These are phyloP conservation scores for Tetraneura akinire DNA, from an alignment of 1,140 invertebrate species.

Conservation along the genomic window DNA sequence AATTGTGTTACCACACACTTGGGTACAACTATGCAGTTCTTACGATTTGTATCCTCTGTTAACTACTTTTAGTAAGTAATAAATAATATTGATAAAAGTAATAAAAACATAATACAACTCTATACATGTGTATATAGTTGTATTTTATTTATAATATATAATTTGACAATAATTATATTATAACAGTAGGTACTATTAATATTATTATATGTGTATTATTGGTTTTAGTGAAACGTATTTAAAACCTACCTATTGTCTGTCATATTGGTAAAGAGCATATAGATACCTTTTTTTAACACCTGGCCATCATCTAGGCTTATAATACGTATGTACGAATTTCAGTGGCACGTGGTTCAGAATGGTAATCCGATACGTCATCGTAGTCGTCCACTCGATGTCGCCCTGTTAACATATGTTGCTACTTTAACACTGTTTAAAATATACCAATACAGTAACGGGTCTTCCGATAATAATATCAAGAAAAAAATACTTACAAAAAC, in stretches of 20 bases:
- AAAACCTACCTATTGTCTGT: not conserved
- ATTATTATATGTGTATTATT: too few relatives aligned
- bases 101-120: too few relatives aligned
- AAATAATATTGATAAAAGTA: too few relatives aligned
- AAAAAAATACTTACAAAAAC: conserved; percentile 17
- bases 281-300: conserved; percentile 11
- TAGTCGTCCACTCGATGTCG: conserved; percentile 30
- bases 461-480: not conserved
- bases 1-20: too few relatives aligned
- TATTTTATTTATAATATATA: too few relatives aligned
- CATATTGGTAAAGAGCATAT: not conserved
- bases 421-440: not conserved
- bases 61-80: too few relatives aligned
- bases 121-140: too few relatives aligned
- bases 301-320: conserved; percentile 10
- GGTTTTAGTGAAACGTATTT: too few relatives aligned
- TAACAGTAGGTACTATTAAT: too few relatives aligned
- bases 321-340: not conserved
- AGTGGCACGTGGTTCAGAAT: conserved; percentile 26
- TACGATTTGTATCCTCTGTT: too few relatives aligned
- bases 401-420: conserved; percentile 40
- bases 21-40: too few relatives aligned
- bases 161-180: too few relatives aligned
- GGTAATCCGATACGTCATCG: conserved; percentile 41
- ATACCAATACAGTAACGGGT: not conserved